A percentile compares a stretch with the other conserved stretches of the same genome.
Conservation (phyloP, 2,888 invertebrate genomes). For the Theretra japonica region DNA sequence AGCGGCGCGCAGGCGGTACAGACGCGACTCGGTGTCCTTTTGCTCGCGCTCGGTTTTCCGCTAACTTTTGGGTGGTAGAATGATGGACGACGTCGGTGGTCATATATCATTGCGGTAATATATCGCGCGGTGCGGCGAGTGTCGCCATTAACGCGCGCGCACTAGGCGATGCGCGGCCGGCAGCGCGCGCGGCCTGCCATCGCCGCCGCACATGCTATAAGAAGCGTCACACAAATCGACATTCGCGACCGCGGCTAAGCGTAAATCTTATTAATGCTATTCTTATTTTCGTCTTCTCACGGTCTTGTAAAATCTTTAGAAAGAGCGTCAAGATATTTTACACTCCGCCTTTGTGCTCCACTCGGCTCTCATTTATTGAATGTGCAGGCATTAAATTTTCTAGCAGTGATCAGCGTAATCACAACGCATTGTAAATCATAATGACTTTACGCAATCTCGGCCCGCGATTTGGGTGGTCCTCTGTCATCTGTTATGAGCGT, state of each 20-base stretch:
- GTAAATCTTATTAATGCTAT: conserved; percentile 82
- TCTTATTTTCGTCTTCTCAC: conserved; percentile 76
- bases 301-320: conserved; percentile 75
- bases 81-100: conserved; percentile 80
- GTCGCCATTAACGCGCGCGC: conserved; percentile 83
- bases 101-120: conserved; percentile 83
- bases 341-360: conserved; percentile 57
- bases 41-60: conserved; percentile 73
- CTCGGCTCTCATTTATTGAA: conserved; percentile 48
- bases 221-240: conserved; percentile 79
- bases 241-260: conserved; percentile 74
- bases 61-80: conserved; percentile 84
- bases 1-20: conserved; percentile 68
- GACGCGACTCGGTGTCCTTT: conserved; percentile 66
- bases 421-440: conserved; percentile 71
- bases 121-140: conserved; percentile 80
- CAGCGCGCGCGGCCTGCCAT: conserved; percentile 63
- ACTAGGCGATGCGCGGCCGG: conserved; percentile 67
- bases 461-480: conserved; percentile 73
- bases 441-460: conserved; percentile 55
- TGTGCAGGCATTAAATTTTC: conserved; percentile 58
- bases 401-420: conserved; percentile 67
- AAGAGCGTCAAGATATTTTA: conserved; percentile 49
- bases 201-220: conserved; percentile 64
- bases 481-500: conserved; percentile 63